Percentiles rank a stretch among this genome's conserved stretches.
These are phyloP conservation scores for Sebastes ruberrimus DNA, from an alignment of 2,797 vertebrate species.

Conservation along the genomic window DNA sequence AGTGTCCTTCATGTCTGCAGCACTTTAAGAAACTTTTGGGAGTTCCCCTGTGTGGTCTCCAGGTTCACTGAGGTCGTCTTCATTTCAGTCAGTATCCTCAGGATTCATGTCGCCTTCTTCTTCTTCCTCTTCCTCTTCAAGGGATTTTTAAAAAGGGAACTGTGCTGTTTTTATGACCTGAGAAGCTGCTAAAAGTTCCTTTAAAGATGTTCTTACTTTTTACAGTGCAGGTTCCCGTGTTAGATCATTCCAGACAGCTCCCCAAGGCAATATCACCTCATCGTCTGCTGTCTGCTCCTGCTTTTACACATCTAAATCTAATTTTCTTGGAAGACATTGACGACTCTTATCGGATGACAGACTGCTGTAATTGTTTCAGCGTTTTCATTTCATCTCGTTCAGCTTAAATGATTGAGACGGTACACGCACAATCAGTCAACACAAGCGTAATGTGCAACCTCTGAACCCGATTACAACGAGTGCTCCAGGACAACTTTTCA, in stretches of 20 bases:
- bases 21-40: not conserved
- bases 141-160: not conserved
- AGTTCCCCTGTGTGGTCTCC: not conserved
- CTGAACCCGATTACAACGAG: not conserved
- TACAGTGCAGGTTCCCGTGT: slow-evolving; percentile 1
- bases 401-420: slow-evolving; percentile 13
- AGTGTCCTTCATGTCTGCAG: not conserved
- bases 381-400: slow-evolving; percentile 37
- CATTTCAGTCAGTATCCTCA: not conserved
- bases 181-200: not conserved
- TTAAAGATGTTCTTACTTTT: not conserved
- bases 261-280: slow-evolving; percentile 45
- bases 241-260: slow-evolving; percentile 37
- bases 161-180: not conserved
- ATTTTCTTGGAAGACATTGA: slow-evolving; percentile 38
- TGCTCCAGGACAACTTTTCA: not conserved
- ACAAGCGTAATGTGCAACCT: not conserved
- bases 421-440: slow-evolving; percentile 5
- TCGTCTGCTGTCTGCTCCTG: slow-evolving; percentile 44
- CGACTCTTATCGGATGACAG: slow-evolving; percentile 37
- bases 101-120: not conserved
- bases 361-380: slow-evolving; percentile 40
- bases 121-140: not conserved
- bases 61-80: not conserved
- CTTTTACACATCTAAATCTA: slow-evolving; percentile 35